A percentile compares a stretch with the other conserved stretches of the same genome.
These are phyloP conservation scores for Ammodytes marinus DNA, from an alignment of 2,113 vertebrate species.

Conservation along the genomic window DNA sequence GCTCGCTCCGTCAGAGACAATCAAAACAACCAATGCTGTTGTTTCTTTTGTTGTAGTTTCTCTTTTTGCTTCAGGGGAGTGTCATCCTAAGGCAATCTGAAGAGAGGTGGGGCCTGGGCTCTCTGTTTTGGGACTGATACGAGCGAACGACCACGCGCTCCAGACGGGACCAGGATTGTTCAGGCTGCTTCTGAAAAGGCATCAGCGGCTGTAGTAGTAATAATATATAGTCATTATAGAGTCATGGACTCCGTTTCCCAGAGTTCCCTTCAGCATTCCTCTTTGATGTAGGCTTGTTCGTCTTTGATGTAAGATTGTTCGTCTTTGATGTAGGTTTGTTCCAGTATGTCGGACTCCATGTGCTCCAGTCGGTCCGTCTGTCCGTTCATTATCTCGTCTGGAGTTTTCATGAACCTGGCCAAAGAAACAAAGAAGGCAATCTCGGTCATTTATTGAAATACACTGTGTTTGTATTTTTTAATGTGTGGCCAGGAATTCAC, in stretches of 20 bases:
- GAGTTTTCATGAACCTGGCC: slow-evolving; percentile 97
- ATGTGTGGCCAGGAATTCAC: neutral
- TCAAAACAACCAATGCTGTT: slow-evolving; percentile 27
- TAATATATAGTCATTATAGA: slow-evolving; percentile 46
- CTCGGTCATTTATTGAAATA: neutral
- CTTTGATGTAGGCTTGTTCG: slow-evolving; percentile 96
- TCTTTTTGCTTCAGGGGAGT: slow-evolving; percentile 39
- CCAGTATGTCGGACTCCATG: slow-evolving; percentile 96
- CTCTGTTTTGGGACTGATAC: neutral
- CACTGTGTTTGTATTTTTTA: neutral
- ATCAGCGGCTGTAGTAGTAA: slow-evolving; percentile 77
- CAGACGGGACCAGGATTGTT: slow-evolving; percentile 58
- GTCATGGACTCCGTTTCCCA: slow-evolving; percentile 45
- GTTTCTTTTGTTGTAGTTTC: neutral
- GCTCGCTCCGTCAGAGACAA: slow-evolving; percentile 32
- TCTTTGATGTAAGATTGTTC: slow-evolving; percentile 90
- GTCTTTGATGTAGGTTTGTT: slow-evolving; percentile 96
- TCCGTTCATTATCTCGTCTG: slow-evolving; percentile 98
- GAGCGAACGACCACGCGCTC: slow-evolving; percentile 31
- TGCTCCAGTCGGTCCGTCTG: slow-evolving; percentile 96
- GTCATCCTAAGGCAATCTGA: slow-evolving; percentile 60
- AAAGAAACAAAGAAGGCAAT: neutral
- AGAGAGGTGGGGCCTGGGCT: slow-evolving; percentile 23
- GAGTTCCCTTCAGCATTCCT: slow-evolving; percentile 90
- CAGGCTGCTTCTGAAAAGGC: slow-evolving; percentile 78